Evolutionary conservation across 2,113 vertebrate genomes (phyloP).

Genomic region (Microtus ochrogaster): DNA sequence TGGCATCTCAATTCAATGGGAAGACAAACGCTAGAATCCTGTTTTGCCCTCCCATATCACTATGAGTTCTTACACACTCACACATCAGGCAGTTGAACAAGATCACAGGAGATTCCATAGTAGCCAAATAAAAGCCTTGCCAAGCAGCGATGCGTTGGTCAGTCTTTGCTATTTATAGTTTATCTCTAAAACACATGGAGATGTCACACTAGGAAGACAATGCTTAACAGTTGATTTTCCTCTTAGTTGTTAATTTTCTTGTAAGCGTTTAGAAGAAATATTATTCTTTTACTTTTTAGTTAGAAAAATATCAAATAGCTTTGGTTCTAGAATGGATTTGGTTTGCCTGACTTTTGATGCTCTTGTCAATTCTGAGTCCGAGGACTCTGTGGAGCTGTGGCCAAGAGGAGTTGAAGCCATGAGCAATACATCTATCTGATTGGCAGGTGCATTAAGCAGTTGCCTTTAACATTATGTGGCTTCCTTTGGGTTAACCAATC

Average conservation of each 20-base stretch:
- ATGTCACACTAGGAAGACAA: background rate
- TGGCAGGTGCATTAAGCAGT: background rate
- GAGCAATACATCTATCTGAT: background rate
- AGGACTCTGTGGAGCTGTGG: background rate
- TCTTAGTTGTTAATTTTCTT: conserved; percentile 8
- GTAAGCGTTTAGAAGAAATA: background rate
- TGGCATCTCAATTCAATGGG: background rate
- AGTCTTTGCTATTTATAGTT: background rate
- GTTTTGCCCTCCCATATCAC: background rate
- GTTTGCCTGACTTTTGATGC: background rate
- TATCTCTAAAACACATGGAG: background rate
- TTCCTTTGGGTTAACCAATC: conserved; percentile 30
- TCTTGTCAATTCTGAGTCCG: background rate
- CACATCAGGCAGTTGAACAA: background rate
- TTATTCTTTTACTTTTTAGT: background rate
- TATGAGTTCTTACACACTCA: background rate
- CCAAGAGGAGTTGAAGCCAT: background rate
- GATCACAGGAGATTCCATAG: background rate
- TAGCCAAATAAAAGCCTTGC: background rate
- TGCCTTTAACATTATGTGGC: background rate
- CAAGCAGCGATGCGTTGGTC: background rate
- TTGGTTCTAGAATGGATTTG: conserved; percentile 7
- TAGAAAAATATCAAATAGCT: conserved; percentile 26
- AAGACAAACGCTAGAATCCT: background rate
- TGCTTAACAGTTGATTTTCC: background rate